These are phyloP conservation scores for Drusus annulatus DNA, from an alignment of 1,140 invertebrate species.

Conservation along the genomic window DNA sequence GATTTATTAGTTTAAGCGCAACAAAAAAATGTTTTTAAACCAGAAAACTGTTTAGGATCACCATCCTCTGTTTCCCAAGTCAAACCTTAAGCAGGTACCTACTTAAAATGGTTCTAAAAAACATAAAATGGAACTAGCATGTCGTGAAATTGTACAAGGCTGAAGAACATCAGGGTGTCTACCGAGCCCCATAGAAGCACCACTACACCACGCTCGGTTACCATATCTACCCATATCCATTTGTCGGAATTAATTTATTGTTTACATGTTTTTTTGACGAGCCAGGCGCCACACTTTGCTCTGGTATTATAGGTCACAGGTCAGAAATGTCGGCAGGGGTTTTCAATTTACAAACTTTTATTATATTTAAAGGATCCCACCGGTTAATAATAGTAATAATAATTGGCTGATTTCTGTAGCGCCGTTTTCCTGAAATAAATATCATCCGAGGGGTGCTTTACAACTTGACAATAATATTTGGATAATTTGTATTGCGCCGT, in stretches of 20 bases:
- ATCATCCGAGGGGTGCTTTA: too few species aligned
- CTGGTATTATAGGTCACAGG: slow-evolving; percentile 17
- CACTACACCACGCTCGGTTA: background rate
- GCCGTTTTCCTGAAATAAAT: too few species aligned
- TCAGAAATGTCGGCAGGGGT: slow-evolving; percentile 17
- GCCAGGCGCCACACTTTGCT: slow-evolving; percentile 31
- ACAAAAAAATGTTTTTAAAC: too few species aligned
- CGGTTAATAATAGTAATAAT: too few species aligned
- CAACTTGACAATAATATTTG: too few species aligned
- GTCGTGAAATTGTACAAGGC: slow-evolving; percentile 28
- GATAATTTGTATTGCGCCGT: too few species aligned
- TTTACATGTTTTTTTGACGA: slow-evolving; percentile 46
- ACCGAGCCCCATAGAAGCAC: background rate
- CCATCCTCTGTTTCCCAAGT: slow-evolving; percentile 34
- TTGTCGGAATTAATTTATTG: slow-evolving; percentile 52
- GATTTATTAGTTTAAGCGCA: too few species aligned
- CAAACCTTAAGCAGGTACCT: slow-evolving; percentile 15
- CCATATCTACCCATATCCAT: background rate
- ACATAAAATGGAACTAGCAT: slow-evolving; percentile 55
- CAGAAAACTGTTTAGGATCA: slow-evolving; percentile 16
- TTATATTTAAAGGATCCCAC: too few species aligned
- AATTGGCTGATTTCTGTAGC: too few species aligned
- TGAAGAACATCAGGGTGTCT: background rate
- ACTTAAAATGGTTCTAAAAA: slow-evolving; percentile 17
- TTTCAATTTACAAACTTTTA: background rate